Conservation (phyloP, 2,113 vertebrate species). For the Opisthocomus hoazin region DNA sequence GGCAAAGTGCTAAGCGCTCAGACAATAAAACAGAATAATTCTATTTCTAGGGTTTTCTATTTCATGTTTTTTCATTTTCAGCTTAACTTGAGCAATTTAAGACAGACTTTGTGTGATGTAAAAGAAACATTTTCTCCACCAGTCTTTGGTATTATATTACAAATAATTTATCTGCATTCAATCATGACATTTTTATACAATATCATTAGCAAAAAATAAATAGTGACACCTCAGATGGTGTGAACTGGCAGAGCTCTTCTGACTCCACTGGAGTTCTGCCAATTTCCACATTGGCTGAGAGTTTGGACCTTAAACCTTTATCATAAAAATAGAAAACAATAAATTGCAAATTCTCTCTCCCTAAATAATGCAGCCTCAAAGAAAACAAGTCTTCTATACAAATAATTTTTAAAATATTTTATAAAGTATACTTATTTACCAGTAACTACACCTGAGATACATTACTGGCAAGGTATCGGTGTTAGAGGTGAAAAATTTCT, state of each 20-base stretch:
- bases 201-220: slow-evolving; percentile 20
- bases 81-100: slow-evolving; percentile 31
- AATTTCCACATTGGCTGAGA: not conserved
- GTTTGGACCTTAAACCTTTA: not conserved
- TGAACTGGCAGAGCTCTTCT: not conserved
- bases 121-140: not conserved
- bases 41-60: slow-evolving; percentile 26
- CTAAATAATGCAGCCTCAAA: not conserved
- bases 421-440: not conserved
- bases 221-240: slow-evolving; percentile 7
- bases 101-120: not conserved
- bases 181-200: not conserved
- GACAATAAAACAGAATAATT: slow-evolving; percentile 60
- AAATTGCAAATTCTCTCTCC: not conserved
- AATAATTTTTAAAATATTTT: not conserved
- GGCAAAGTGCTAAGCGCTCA: slow-evolving; percentile 42
- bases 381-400: not conserved
- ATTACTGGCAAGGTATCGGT: not conserved
- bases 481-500: not conserved
- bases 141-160: not conserved
- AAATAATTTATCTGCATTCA: slow-evolving; percentile 31
- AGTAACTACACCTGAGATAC: not conserved
- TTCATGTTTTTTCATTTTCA: slow-evolving; percentile 24
- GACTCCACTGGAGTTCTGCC: slow-evolving; percentile 1
- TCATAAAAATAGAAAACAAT: not conserved